Evolutionary conservation across 1,140 invertebrate species (phyloP).

Genomic region (Epicauta chinensis): DNA sequence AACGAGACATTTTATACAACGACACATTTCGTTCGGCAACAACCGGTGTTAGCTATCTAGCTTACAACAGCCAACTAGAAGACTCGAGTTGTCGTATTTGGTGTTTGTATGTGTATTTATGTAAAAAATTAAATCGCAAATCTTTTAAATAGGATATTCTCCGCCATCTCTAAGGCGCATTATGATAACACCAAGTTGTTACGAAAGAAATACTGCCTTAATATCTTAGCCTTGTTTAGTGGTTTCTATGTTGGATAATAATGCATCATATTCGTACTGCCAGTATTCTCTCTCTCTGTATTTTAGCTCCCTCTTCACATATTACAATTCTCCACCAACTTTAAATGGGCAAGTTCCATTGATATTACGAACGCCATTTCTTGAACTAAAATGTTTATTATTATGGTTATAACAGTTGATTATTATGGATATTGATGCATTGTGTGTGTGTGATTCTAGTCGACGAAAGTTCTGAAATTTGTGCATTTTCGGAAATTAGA

Average conservation of each 20-base stretch:
- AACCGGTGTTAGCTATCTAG: constrained; percentile 9
- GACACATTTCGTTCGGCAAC: too few species aligned
- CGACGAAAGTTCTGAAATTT: too few species aligned
- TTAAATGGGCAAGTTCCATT: constrained; percentile 29
- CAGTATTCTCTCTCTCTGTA: too few species aligned
- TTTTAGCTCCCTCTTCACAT: constrained; percentile 25
- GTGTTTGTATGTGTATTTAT: constrained; percentile 21
- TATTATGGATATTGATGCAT: too few species aligned
- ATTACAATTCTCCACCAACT: constrained; percentile 19
- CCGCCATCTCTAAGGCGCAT: constrained; percentile 23
- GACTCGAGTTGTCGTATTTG: too few species aligned
- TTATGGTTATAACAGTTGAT: too few species aligned
- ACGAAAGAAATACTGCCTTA: constrained; percentile 35
- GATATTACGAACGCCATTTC: constrained; percentile 20
- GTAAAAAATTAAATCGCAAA: constrained; percentile 30
- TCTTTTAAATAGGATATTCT: constrained; percentile 27
- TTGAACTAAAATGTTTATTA: too few species aligned
- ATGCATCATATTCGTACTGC: constrained; percentile 36
- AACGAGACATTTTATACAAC: too few species aligned
- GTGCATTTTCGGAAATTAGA: too few species aligned
- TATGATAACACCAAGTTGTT: constrained; percentile 34
- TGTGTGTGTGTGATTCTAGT: too few species aligned
- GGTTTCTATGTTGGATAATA: constrained; percentile 27
- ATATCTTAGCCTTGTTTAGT: constrained; percentile 29
- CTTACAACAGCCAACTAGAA: constrained; percentile 22